Evolutionary conservation across 37 sponge, comb jelly and placozoan species (phyloP), one percentile per base, ranked within the genome.

Genomic region (Amphimedon queenslandica): DNA sequence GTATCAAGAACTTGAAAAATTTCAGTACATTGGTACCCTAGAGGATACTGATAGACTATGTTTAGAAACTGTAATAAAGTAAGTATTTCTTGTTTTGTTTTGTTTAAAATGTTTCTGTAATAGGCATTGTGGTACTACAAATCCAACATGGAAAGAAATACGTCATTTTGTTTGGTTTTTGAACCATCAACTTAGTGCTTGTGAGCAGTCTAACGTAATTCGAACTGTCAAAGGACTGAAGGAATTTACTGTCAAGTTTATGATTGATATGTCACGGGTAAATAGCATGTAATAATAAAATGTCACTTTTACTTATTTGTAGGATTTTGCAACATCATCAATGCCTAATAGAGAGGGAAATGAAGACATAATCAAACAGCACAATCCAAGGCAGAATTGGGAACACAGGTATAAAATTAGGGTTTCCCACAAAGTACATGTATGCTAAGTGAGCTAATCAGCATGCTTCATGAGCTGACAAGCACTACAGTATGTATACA

Each of bases 301-400:
- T 25, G 21, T 6, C 21, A 11, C 27, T 25, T 5, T 25, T 60
- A 13, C 21, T 25, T 6, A n/a, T 25, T 25, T 60, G 18, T 33
- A 88, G 89, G 95, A 94, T 42, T 94, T 94, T 83, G 74, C 95
- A 21, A 84, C 88, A 0, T 80, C 93, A 30, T 92, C 93, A 47
- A 71, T 92, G n/a, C n/a, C n/a, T 69, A 74, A 63, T n/a, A 82
- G 81, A 61, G 77, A 69, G 1, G 60, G 40, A 4, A 37, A n/a
- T 0, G 80, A 83, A 63, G 37, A 57, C 10, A 24, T 25, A 20
- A 18, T 87, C 80, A 5, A 25, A 13, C 61, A 60, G 5, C 61
- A n/a, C 61, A 60, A 5, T n/a, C 53, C 13, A 6, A 60, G 61
- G 21, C 21, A 60, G 28, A n/a, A 60, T n/a, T 60, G 61, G 61